Evolutionary conservation across 2,888 invertebrate genomes (phyloP), one percentile per base, ranked within the genome.

Genomic region (Mamestra brassicae): DNA sequence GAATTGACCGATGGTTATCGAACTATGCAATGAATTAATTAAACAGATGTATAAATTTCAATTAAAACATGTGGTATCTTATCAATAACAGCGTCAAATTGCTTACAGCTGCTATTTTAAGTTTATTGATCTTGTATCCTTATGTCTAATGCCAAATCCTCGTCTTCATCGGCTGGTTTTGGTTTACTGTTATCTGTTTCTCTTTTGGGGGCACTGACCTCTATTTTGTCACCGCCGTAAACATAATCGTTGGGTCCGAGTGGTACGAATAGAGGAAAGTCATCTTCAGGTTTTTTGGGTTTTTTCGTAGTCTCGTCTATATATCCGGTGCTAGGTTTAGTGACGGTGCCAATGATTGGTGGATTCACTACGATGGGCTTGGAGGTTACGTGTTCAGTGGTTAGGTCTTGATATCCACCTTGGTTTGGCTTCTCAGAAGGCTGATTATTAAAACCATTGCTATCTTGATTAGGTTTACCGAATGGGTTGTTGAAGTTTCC

Each of bases 141-240:
- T 71, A 95, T 86, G 79, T 96, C 95, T 72, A 96, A 92, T 3
- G 87, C 81, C 36, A 92, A 89, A n/a, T 92, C 90, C 61, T 94
- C 94, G 26, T 94, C 94, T 47, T 86, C 83, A 34, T 90, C 89
- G 10, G 75, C 85, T 6, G 89, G 84, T 63, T 89, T 88, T 8
- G 87, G 85, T 54, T 91, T 85, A 87, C 78, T 90, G 42, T 88
- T 89, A 71, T 86, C 72, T 36, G 82, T 89, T 63, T 95, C 94
- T 76, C 94, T 89, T 88, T 96, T 95, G 4, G 95, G 96, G 26
- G 91, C 92, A 71, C 89, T 92, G 38, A 91, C 88, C 65, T 92
- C 90, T 54, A 90, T 91, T 83, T 92, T 92, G 69, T 93, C 92
- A 60, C 91, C 92, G 4, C 88, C 90, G 74, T 94, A 94, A 0